phyloP scores from a whole-genome alignment of 2,888 invertebrate genomes.

The Apocheima hispidaria region DNA sequence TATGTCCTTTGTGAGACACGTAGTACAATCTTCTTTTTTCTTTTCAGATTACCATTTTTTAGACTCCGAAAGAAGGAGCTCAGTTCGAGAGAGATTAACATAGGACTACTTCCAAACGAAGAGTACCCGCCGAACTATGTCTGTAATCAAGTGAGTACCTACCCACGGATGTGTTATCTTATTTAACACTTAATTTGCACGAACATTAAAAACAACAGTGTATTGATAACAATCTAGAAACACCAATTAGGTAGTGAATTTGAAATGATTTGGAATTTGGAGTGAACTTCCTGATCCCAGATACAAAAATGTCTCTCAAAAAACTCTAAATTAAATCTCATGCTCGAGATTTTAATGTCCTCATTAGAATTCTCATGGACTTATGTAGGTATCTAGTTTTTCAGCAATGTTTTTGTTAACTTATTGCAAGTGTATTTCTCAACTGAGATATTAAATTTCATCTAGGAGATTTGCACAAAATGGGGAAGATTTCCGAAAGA shows the following conservation, averaged over 20 bases:
- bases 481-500: too few species aligned
- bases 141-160: conserved; percentile 91
- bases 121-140: conserved; percentile 98
- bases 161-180: conserved; percentile 14
- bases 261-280: too few species aligned
- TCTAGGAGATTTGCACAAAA: too few species aligned
- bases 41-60: conserved; percentile 91
- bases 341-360: neutral
- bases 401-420: neutral
- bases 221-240: conserved; percentile 1
- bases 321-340: neutral
- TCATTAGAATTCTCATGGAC: neutral
- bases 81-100: conserved; percentile 90
- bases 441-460: neutral
- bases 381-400: neutral
- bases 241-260: neutral
- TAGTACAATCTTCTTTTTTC: conserved; percentile 31
- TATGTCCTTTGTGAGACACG: conserved; percentile 20
- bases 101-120: conserved; percentile 91
- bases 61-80: conserved; percentile 92
- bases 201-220: neutral
- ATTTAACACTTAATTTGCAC: conserved; percentile 14
- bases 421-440: neutral
- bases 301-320: neutral
- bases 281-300: neutral